phyloP scores from a whole-genome alignment of 2,797 vertebrate species.

The Botia almorhae region DNA sequence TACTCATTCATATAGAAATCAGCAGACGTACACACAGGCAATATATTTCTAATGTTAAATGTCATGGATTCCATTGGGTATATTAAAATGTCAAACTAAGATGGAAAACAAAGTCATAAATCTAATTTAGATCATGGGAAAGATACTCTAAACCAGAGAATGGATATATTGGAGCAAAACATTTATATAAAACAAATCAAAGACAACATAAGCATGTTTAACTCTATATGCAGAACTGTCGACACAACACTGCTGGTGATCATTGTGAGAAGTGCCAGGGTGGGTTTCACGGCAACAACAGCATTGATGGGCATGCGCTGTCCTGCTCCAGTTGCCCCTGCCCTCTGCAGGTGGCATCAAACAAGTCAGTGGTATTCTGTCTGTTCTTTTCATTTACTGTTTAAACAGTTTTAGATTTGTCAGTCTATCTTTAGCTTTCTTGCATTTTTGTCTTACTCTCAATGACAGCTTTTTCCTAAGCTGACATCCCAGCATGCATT shows the following conservation, averaged over 20 bases:
- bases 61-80: not conserved
- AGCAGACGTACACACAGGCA: not conserved
- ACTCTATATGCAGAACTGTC: conserved; percentile 81
- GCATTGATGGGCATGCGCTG: conserved; percentile 73
- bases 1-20: not conserved
- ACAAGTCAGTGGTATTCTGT: conserved; percentile 84
- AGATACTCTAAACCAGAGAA: not conserved
- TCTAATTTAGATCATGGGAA: not conserved
- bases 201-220: not conserved
- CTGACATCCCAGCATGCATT: not conserved
- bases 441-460: not conserved
- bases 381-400: no score
- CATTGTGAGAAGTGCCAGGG: conserved; percentile 89
- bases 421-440: no score
- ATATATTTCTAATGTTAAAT: not conserved
- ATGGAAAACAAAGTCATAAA: not conserved
- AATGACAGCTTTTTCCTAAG: not conserved
- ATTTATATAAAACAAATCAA: not conserved
- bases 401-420: no score
- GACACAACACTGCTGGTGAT: conserved; percentile 89
- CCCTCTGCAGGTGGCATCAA: conserved; percentile 88
- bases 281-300: conserved; percentile 82
- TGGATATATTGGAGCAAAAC: not conserved
- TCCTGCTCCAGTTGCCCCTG: conserved; percentile 92
- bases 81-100: not conserved